Evolutionary conservation across 2,888 invertebrate genomes (phyloP).

Genomic region (Anorthoa munda): DNA sequence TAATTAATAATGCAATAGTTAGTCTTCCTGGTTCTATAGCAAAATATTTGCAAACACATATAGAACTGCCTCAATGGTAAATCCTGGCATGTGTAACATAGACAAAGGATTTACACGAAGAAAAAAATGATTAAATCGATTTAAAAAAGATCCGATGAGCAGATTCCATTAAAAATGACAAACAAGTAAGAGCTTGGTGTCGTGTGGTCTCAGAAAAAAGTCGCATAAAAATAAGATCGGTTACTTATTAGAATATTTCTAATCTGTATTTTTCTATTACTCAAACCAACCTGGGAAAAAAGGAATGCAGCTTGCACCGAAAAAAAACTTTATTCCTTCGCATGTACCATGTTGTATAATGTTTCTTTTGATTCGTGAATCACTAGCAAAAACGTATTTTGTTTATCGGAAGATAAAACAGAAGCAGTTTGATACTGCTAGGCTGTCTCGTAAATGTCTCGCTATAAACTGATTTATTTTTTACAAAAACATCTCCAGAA

Average conservation of each 20-base stretch:
- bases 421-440: neutral
- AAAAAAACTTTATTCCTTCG: neutral
- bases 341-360: neutral
- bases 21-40: constrained; percentile 33
- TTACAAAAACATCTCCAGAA: neutral
- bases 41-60: neutral
- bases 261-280: too few relatives aligned
- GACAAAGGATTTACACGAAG: neutral
- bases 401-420: constrained; percentile 23
- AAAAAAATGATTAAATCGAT: too few relatives aligned
- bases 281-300: too few relatives aligned
- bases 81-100: neutral
- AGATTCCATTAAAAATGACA: neutral
- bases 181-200: neutral
- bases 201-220: too few relatives aligned
- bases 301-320: too few relatives aligned
- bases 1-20: constrained; percentile 7
- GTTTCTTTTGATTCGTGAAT: constrained; percentile 1
- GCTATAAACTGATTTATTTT: constrained; percentile 17
- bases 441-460: constrained; percentile 37
- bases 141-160: neutral
- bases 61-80: neutral
- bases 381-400: neutral
- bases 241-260: too few relatives aligned
- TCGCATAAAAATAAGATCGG: too few relatives aligned